Base-by-base conservation (phyloP, 1,140 invertebrate genomes). In the Drosophila setifemur region DNA sequence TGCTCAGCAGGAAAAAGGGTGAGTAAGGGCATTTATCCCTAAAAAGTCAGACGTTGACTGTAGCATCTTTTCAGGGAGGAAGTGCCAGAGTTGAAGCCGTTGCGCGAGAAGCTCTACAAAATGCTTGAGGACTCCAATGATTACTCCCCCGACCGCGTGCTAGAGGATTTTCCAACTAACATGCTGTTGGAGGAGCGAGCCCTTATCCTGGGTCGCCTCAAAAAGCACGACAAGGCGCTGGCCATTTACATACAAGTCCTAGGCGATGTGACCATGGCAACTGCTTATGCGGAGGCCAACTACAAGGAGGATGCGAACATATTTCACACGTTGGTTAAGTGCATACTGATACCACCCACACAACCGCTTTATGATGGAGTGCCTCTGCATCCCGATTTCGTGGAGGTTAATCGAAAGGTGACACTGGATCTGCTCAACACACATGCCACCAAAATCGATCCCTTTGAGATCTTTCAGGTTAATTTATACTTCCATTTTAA, bases 181-280 rank as follows among this genome's bases (percentile, higher is more conserved):
- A 93, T 94, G 69, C 92, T 99, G 58, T 95, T 96, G 89, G 97
- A 99, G 91, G 98, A 99, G 91, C 92, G 97, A 53, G 98, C 98
- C 0, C 93, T 99, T 21, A 94, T 99, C 53, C 91, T 98, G 11
- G 98, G 97, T 2, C 94, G 96, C 73, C 91, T 99, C 1, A 96
- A 94, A 35, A 96, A 98, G 91, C 95, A 99, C 47, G 95, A 98
- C 85, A 95, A 99, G 90, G 97, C 96, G 2, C 91, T 99, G 33
- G 94, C 95, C 0, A 97, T 99, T 86, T 99, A 99, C 89, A 93
- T 98, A 14, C 75, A 95, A 92, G 92, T 94, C 92, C 77, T 94
- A 94, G 94, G 96, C 37, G 95, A 99, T 91, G 93, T 95, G 12
- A 83, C 93, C 0, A 94, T 94, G 82, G 98, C 98, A 0, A 94